A percentile compares a stretch with the other conserved stretches of the same genome.
These are phyloP conservation scores for Oscheius sp. DNA, from an alignment of 2,888 invertebrate species.

Conservation along the genomic window DNA sequence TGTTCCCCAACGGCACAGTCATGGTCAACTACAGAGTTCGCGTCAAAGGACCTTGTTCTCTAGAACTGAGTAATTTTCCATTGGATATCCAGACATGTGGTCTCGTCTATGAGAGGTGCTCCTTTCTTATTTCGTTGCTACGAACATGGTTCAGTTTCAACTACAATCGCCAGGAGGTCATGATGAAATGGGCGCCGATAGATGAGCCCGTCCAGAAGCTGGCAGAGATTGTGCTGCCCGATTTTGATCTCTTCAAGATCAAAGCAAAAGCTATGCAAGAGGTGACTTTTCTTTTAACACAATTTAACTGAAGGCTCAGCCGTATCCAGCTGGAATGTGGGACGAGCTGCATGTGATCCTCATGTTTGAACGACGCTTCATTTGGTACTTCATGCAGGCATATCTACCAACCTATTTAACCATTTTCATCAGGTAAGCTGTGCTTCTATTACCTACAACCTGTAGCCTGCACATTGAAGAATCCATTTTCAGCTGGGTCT, in stretches of 20 bases:
- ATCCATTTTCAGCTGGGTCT: slow-evolving; percentile 57
- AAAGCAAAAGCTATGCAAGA: slow-evolving; percentile 46
- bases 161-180: slow-evolving; percentile 62
- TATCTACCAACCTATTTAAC: slow-evolving; percentile 68
- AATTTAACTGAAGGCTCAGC: slow-evolving; percentile 39
- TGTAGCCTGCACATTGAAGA: not conserved
- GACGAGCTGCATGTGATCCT: slow-evolving; percentile 63
- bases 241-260: slow-evolving; percentile 59
- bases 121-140: too few species aligned
- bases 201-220: slow-evolving; percentile 48
- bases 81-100: slow-evolving; percentile 59
- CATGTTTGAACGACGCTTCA: slow-evolving; percentile 60
- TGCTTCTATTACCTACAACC: not conserved
- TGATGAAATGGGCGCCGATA: slow-evolving; percentile 61
- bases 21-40: slow-evolving; percentile 65
- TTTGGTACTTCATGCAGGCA: slow-evolving; percentile 70
- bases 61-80: slow-evolving; percentile 61
- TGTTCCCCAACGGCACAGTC: slow-evolving; percentile 64
- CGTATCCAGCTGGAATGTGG: slow-evolving; percentile 67
- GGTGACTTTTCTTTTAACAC: slow-evolving; percentile 28
- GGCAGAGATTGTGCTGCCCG: slow-evolving; percentile 58
- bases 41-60: slow-evolving; percentile 60
- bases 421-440: slow-evolving; percentile 61
- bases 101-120: slow-evolving; percentile 61
- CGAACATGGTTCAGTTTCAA: slow-evolving; percentile 51